Conservation (phyloP, 2,797 vertebrate species). For the Carcharodon carcharias region DNA sequence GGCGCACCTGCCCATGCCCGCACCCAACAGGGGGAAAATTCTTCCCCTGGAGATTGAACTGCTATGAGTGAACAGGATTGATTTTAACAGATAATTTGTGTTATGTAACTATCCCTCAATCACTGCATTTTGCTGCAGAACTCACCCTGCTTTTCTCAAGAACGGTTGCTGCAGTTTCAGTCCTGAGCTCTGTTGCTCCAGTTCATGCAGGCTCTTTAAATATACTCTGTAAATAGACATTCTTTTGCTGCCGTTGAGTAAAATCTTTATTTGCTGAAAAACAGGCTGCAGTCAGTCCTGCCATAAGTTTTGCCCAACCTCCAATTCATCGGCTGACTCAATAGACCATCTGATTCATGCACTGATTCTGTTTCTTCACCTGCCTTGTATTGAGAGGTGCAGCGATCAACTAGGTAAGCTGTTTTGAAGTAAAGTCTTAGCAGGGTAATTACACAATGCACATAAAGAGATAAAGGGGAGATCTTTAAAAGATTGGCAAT, state of each 20-base stretch:
- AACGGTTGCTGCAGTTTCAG: not conserved
- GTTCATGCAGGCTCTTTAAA: not conserved
- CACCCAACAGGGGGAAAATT: no score
- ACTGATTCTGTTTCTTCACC: not conserved
- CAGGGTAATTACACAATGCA: not conserved
- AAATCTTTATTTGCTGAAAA: not conserved
- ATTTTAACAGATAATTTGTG: not conserved
- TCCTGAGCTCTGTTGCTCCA: not conserved
- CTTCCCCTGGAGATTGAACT: no score
- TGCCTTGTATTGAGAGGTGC: not conserved
- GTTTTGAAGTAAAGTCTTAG: not conserved
- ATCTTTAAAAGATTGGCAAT: no score
- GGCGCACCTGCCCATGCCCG: no score
- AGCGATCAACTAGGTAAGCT: not conserved
- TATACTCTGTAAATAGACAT: not conserved
- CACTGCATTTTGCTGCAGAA: not conserved
- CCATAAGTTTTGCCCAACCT: not conserved
- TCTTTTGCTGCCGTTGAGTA: not conserved
- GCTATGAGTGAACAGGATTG: no score
- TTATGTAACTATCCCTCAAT: not conserved
- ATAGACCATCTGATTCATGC: not conserved
- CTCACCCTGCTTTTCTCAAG: not conserved
- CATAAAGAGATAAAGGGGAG: not conserved
- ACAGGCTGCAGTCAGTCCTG: not conserved
- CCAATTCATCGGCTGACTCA: not conserved